Base-by-base conservation (phyloP, 2,797 vertebrate genomes). In the Aeoliscus strigatus region DNA sequence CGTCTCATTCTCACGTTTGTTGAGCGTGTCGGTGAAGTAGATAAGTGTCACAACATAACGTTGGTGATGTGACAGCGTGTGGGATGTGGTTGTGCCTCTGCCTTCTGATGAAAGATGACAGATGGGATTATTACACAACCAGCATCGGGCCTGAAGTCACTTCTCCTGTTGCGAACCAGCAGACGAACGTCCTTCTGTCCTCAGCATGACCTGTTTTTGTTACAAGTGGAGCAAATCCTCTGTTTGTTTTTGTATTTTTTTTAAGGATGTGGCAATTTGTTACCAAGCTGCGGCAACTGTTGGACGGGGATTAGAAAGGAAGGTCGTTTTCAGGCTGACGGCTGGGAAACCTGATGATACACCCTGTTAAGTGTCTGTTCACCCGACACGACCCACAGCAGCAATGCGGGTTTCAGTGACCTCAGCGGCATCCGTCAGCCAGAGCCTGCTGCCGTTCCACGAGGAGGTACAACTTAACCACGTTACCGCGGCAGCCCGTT, bases 391-490 rank as follows among this genome's bases (percentile, higher is more conserved):
- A 78, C 73, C 75, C 72, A 70, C 77, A 80, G 70, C 79, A 74
- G 77, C 83, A 84, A 73, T 86, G 82, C 82, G 73, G 78, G 80
- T 77, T 78, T 80, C 50, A 50, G 67, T 76, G 81, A 84, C 79
- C 71, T 79, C 70, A 28, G 16, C 16, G 29, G 63, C 46, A 74
- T 73, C 75, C 55, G 67, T 70, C 30, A 69, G 38, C 36, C 43
- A 61, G 61, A 60, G 41, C 48, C 54, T 15, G 27, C 39, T 41
- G 60, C 50, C 62, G 63, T 37, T 50, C 46, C 62, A 65, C 72
- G 49, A 51, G 32, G 39, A 30, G 56, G 35, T 28, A 31, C 34
- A 31, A 29, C 41, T 40, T 51, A n/a, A 37, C 17, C 3, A 1
- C 33, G 29, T 17, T 45, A 9, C n/a, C n/a, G n/a, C n/a, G n/a